These are phyloP conservation scores for cattle (Bos taurus) DNA, from an alignment of 2,113 vertebrate species.

Conservation along the genomic window DNA sequence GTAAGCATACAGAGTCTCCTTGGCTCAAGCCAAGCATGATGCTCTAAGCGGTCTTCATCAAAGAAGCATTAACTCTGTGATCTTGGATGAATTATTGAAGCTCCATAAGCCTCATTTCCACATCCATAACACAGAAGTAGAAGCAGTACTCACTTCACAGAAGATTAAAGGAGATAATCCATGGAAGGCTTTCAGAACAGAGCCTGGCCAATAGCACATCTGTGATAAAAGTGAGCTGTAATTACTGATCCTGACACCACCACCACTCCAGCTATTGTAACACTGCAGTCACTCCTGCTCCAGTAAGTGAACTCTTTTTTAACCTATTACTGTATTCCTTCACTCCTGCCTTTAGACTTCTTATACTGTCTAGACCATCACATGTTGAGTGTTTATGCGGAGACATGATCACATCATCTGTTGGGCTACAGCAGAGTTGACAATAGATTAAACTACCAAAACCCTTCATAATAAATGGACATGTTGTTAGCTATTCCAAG, in stretches of 20 bases:
- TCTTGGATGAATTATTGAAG: background rate
- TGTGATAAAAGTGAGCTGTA: background rate
- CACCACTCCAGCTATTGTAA: background rate
- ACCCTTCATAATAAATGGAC: background rate
- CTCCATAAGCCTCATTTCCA: background rate
- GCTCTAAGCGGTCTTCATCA: background rate
- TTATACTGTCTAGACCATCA: background rate
- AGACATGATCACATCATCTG: background rate
- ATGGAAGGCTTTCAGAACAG: background rate
- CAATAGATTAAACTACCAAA: background rate
- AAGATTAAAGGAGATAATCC: background rate
- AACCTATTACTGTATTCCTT: background rate
- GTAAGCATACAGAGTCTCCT: background rate
- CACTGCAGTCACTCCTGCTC: background rate
- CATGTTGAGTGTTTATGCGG: background rate
- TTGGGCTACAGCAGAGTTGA: background rate
- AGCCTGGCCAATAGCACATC: background rate
- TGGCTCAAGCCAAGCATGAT: background rate
- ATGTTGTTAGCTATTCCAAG: slow-evolving; percentile 19
- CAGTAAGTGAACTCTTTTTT: background rate
- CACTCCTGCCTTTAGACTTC: background rate
- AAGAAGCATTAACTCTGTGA: background rate
- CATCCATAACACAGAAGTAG: background rate
- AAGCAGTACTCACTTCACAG: background rate
- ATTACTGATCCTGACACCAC: background rate